A percentile compares a stretch with the other conserved stretches of the same genome.
These are phyloP conservation scores for Melanostigma gelatinosum DNA, from an alignment of 2,113 vertebrate species.

Conservation along the genomic window DNA sequence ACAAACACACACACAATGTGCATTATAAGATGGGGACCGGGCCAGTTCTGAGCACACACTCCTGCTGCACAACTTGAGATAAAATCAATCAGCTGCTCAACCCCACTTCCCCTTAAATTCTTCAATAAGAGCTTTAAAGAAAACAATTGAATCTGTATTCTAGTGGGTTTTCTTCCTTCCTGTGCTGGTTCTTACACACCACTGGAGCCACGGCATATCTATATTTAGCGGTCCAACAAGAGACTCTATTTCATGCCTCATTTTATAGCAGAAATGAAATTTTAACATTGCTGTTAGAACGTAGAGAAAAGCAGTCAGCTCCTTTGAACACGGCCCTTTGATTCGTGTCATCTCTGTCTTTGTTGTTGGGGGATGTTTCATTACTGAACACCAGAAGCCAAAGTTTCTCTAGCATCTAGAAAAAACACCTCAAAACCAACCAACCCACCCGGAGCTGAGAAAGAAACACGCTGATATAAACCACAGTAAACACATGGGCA, in stretches of 20 bases:
- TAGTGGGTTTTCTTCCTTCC: neutral
- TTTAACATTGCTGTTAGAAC: conserved; percentile 19
- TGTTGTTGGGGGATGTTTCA: conserved; percentile 7
- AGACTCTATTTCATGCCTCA: conserved; percentile 29
- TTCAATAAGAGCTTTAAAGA: conserved; percentile 19
- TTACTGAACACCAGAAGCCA: neutral
- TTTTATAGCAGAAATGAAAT: conserved; percentile 44
- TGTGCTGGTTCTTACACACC: conserved; percentile 20
- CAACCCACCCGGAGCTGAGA: conserved; percentile 14
- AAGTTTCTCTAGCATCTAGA: conserved; percentile 5
- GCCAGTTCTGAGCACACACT: conserved; percentile 11
- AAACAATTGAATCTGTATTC: conserved; percentile 26
- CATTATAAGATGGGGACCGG: conserved; percentile 16
- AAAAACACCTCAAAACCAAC: conserved; percentile 10
- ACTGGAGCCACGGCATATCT: conserved; percentile 25
- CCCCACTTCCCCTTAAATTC: conserved; percentile 23
- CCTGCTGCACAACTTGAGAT: conserved; percentile 31
- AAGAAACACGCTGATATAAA: conserved; percentile 30
- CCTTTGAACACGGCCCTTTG: neutral
- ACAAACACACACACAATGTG: conserved; percentile 57
- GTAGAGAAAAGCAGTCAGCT: neutral
- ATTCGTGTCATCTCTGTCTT: neutral
- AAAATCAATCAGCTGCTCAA: conserved; percentile 38
- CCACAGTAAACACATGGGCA: conserved; percentile 27
- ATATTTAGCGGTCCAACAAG: conserved; percentile 46